Base-by-base conservation (phyloP, 2,888 invertebrate species). In the Blera fallax region DNA sequence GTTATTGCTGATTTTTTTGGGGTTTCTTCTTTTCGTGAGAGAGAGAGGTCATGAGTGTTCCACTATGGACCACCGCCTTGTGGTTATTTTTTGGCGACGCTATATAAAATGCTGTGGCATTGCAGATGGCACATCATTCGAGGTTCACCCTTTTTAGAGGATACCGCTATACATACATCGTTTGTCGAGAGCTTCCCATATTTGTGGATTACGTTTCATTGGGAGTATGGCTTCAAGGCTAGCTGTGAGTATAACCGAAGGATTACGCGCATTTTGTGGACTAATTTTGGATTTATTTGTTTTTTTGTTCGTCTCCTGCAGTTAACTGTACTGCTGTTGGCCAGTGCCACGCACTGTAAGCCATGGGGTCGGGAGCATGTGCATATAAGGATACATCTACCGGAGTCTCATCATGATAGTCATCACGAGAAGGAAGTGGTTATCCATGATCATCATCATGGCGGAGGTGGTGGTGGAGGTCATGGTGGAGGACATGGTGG, bases 91-190 rank as follows among this genome's bases (percentile, higher is more conserved):
- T 85, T 85, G 85, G 85, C 85, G 76, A 72, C 76, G 81, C 76
- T 85, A 77, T 85, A 85, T 85, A 85, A 85, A 85, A 81, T 81
- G 85, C 81, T 77, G 85, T 60, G 76, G 76, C 81, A 32, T 72
- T 85, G 85, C 85, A 85, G 85, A 85, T 85, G 81, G 85, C 58
- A 85, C 80, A 81, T 62, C 85, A 85, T 72, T 81, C 85, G 85
- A 77, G 77, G 85, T 85, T 81, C 81, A 85, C 76, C 81, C 81
- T 72, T 84, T 84, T 60, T 24, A 65, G 81, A 81, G 81, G 76
- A 81, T 24, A 85, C 54, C 60, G 54, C 70, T 29, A 27, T n/a
- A 72, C 27, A 69, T 37, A 21, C 50, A 52, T 10, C 50, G 32
- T 70, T 64, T 43, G 64, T 52, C 37, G 45, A 58, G 70, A 70